phyloP scores from a whole-genome alignment of 2,888 invertebrate genomes.

The Pheosia tremula region DNA sequence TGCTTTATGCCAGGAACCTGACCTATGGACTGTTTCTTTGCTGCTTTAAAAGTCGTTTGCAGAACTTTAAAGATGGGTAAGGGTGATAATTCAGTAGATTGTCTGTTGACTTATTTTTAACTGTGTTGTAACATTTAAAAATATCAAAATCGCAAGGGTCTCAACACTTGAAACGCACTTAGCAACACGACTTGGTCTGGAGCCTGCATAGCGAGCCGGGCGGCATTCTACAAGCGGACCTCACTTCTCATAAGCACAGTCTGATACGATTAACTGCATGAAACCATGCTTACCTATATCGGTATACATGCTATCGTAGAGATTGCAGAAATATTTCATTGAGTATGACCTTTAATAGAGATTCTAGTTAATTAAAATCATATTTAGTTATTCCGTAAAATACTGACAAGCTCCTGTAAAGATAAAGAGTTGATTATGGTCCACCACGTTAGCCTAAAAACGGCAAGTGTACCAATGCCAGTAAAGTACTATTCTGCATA shows the following conservation, averaged over 20 bases:
- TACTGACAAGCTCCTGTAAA: too few species aligned
- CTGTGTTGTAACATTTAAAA: background rate
- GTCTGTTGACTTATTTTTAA: too few species aligned
- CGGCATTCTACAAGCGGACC: constrained; percentile 1
- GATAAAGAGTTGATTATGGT: too few species aligned
- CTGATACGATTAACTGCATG: constrained; percentile 3
- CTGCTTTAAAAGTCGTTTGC: too few species aligned
- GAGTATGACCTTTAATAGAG: background rate
- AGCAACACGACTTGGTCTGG: constrained; percentile 3
- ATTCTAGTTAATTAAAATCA: background rate
- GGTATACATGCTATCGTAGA: background rate
- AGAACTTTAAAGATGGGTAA: too few species aligned
- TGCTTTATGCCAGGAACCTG: constrained; percentile 1
- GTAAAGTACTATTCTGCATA: too few species aligned
- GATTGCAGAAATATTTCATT: background rate
- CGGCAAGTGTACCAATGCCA: background rate
- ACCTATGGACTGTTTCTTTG: background rate
- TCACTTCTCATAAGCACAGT: constrained; percentile 1
- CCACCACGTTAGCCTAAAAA: background rate
- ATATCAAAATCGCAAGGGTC: background rate
- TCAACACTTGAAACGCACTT: constrained; percentile 4
- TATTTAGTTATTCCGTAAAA: too few species aligned
- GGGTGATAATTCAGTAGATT: too few species aligned
- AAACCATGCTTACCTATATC: background rate
- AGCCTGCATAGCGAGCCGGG: background rate